Base-by-base conservation (phyloP, 1,140 invertebrate species). In the Palaemon carinicauda region DNA sequence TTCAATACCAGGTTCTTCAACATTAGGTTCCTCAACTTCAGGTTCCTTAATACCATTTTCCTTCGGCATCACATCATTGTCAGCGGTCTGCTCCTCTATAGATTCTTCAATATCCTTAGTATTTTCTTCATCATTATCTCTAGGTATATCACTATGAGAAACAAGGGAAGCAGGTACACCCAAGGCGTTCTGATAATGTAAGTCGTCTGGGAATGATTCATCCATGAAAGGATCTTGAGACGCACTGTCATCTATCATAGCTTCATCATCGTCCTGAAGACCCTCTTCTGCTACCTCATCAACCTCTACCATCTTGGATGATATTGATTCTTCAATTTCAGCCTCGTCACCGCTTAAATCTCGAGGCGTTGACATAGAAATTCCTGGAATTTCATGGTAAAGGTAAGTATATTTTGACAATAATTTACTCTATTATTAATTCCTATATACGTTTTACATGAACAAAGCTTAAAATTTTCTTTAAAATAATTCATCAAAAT, bases 261-360 rank as follows among this genome's bases (percentile, higher is more conserved):
- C 50, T 15, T 52, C 24, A 10, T 69, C 53, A 5, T 80, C 50
- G 21, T 52, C 73, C 29, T 60, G 41, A 0, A 69, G 65, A 17
- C 29, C 77, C 53, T 73, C 77, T 19, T 80, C 77, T 19, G 79
- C 54, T 12, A 53, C 60, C 29, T 80, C 84, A 53, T 80, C 84
- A 19, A 86, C 69, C 60, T 86, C 84, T 12, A 80, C 84, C 77
- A 86, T 80, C 78, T 80, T 86, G 51, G 84, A 86, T 4, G 77
- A 86, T n/a, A 86, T 86, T 2, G 84, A 86, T 29, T 86, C 84
- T 17, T 86, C 84, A 31, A 86, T 27, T 9, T 86, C 84, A 27
- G 31, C 77, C 24, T 86, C 84, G 60, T 84, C 82, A 15, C 82
- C 82, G 56, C 84, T 86, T 41, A 86, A 50, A 10, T 86, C 84